A percentile compares a stretch with the other conserved stretches of the same genome.
Conservation (phyloP, 1,140 invertebrate species). For the Trinorchestia longiramus region DNA sequence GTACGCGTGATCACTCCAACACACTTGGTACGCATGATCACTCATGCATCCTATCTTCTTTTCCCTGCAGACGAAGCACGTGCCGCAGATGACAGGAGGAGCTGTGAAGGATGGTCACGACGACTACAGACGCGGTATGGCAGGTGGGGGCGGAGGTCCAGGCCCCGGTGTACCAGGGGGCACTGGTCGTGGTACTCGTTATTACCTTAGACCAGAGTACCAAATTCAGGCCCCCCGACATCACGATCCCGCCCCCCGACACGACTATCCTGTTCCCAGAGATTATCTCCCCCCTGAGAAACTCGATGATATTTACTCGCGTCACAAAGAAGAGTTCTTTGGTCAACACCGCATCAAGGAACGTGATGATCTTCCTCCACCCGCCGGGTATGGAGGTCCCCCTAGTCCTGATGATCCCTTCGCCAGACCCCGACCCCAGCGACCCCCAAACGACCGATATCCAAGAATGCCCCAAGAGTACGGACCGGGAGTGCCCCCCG, state of each 20-base stretch:
- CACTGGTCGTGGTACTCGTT: slow-evolving; percentile 61
- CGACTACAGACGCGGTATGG: slow-evolving; percentile 62
- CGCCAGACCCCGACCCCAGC: slow-evolving; percentile 59
- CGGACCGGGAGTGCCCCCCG: slow-evolving; percentile 55
- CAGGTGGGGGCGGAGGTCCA: slow-evolving; percentile 30
- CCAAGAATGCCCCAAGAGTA: slow-evolving; percentile 63
- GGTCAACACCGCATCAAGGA: slow-evolving; percentile 63
- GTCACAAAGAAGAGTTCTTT: slow-evolving; percentile 66
- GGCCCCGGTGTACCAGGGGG: not conserved
- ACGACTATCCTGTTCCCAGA: slow-evolving; percentile 63
- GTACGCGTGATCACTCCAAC: no score
- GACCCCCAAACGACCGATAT: slow-evolving; percentile 61
- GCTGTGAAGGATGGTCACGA: slow-evolving; percentile 65
- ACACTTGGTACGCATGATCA: no score
- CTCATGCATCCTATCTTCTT: not conserved
- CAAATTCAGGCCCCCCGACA: slow-evolving; percentile 56
- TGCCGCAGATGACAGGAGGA: slow-evolving; percentile 65
- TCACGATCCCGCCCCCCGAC: slow-evolving; percentile 61
- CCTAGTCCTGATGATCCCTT: slow-evolving; percentile 65
- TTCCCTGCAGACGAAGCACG: slow-evolving; percentile 64
- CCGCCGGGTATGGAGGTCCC: slow-evolving; percentile 57
- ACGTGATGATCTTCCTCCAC: slow-evolving; percentile 62
- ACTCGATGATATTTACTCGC: slow-evolving; percentile 64
- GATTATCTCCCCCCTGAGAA: slow-evolving; percentile 66
- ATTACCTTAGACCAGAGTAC: slow-evolving; percentile 65